These are phyloP conservation scores for Pomatostomus ruficeps DNA, from an alignment of 2,113 vertebrate species.

Conservation along the genomic window DNA sequence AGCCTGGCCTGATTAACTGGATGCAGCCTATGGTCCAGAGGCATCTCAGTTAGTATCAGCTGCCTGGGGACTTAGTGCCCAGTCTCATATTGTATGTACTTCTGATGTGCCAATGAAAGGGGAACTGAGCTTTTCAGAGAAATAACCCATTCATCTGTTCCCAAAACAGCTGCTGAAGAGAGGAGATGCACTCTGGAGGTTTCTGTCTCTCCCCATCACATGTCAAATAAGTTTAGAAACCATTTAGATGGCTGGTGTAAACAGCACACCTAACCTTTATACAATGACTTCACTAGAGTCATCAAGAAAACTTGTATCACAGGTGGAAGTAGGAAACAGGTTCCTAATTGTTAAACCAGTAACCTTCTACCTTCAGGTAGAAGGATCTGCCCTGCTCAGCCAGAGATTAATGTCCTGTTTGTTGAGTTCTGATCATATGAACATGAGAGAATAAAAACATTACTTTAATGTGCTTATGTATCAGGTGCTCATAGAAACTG, in stretches of 20 bases:
- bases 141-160: neutral
- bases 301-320: neutral
- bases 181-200: neutral
- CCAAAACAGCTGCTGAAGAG: neutral
- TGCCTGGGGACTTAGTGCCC: neutral
- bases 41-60: neutral
- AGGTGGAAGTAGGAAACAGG: neutral
- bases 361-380: neutral
- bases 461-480: neutral
- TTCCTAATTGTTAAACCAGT: neutral
- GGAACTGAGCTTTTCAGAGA: neutral
- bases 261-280: neutral
- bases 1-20: neutral
- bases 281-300: neutral
- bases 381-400: neutral
- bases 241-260: neutral
- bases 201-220: neutral
- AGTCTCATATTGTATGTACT: neutral
- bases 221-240: neutral
- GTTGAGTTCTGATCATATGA: neutral
- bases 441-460: fast-evolving
- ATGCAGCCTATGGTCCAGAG: neutral
- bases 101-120: neutral
- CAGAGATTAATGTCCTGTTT: neutral
- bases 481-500: neutral